Evolutionary conservation across 2,888 invertebrate species (phyloP).

Genomic region (Drosophila borborema): DNA sequence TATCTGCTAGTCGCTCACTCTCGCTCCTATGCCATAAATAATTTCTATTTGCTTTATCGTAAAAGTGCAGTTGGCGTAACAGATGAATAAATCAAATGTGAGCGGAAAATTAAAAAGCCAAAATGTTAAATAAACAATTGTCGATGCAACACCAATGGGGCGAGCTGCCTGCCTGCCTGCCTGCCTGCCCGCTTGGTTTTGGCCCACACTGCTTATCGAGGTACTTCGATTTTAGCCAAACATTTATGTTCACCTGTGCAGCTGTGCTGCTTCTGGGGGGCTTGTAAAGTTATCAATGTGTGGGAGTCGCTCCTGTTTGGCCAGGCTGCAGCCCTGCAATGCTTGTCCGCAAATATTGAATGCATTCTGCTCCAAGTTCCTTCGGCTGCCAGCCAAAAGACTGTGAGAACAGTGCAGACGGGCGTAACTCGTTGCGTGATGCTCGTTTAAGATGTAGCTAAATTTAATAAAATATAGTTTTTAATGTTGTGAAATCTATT

Average conservation of each 20-base stretch:
- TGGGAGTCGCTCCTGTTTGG: not conserved
- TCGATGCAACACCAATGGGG: conserved; percentile 28
- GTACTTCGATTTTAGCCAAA: conserved; percentile 14
- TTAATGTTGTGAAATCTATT: not conserved
- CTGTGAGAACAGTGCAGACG: not conserved
- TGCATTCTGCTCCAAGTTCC: conserved; percentile 1
- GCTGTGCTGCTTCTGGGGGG: not conserved
- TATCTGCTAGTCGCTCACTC: not conserved
- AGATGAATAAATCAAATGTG: conserved; percentile 50
- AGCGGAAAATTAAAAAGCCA: conserved; percentile 51
- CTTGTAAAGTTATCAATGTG: conserved; percentile 17
- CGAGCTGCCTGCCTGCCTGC: not conserved
- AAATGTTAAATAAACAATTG: conserved; percentile 69
- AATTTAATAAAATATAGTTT: not conserved
- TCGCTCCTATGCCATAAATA: not conserved
- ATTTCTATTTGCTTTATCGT: conserved; percentile 2
- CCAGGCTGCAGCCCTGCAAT: not conserved
- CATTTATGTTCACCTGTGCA: conserved; percentile 17
- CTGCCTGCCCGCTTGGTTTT: not conserved
- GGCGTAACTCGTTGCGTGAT: not conserved
- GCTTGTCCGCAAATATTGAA: conserved; percentile 11
- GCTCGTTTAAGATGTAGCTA: not conserved
- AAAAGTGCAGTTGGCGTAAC: conserved; percentile 45
- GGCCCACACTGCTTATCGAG: conserved; percentile 11
- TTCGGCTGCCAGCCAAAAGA: not conserved